A percentile compares a stretch with the other conserved stretches of the same genome.
Conservation (phyloP, 2,113 vertebrate species). For the Notarius quadriscutis region DNA sequence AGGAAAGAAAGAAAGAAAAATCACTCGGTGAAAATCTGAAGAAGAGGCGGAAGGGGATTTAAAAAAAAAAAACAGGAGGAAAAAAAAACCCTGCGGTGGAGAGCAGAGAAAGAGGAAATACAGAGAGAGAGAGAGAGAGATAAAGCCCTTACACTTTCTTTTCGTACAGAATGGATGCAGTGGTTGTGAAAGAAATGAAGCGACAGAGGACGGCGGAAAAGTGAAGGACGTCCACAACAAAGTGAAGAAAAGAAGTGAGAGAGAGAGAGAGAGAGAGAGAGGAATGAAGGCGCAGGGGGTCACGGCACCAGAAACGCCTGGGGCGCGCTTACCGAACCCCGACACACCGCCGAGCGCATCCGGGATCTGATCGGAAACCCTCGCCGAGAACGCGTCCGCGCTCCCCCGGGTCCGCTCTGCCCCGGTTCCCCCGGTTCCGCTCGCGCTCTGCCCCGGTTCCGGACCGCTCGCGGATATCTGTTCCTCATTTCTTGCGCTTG, state of each 20-base stretch:
- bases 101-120: slow-evolving; percentile 8
- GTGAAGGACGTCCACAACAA: slow-evolving; percentile 40
- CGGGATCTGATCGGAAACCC: slow-evolving; percentile 57
- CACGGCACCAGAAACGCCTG: slow-evolving; percentile 75
- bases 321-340: slow-evolving; percentile 65
- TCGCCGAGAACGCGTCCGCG: slow-evolving; percentile 50
- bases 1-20: not conserved
- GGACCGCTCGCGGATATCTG: not conserved
- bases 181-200: slow-evolving; percentile 32
- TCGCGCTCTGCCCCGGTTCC: not conserved
- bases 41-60: slow-evolving; percentile 41
- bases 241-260: slow-evolving; percentile 29
- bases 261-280: slow-evolving; percentile 21
- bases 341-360: slow-evolving; percentile 62
- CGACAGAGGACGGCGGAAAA: slow-evolving; percentile 23
- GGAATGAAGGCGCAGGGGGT: slow-evolving; percentile 60
- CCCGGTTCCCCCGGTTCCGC: not conserved
- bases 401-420: not conserved
- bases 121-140: slow-evolving; percentile 60
- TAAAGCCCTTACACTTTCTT: slow-evolving; percentile 22
- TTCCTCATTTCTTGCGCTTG: slow-evolving; percentile 15
- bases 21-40: slow-evolving; percentile 18
- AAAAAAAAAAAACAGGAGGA: slow-evolving; percentile 30
- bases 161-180: slow-evolving; percentile 68
- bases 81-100: slow-evolving; percentile 23